A percentile compares a stretch with the other conserved stretches of the same genome.
Evolutionary conservation across 2,113 vertebrate species (phyloP).

Genomic region (Pseudorhombus dupliciocellatus): DNA sequence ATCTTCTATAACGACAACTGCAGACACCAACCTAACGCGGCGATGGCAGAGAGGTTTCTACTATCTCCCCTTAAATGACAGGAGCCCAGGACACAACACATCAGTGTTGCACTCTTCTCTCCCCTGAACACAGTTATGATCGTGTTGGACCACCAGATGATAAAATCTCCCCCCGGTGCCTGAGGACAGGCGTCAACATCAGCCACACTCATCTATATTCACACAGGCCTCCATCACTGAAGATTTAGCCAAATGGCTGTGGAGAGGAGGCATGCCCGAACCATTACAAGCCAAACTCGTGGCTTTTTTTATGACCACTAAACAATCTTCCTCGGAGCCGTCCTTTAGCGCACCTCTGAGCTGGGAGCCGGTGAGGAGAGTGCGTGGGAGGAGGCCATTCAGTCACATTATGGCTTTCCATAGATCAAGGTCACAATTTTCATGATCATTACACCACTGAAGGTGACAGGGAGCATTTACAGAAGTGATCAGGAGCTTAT

Average conservation of each 20-base stretch:
- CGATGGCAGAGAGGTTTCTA: slow-evolving; percentile 35
- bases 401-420: slow-evolving; percentile 80
- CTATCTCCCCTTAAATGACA: slow-evolving; percentile 53
- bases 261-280: slow-evolving; percentile 62
- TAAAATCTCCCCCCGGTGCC: slow-evolving; percentile 64
- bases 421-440: slow-evolving; percentile 84
- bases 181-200: slow-evolving; percentile 61
- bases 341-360: slow-evolving; percentile 64
- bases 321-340: slow-evolving; percentile 75
- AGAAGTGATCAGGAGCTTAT: slow-evolving; percentile 79
- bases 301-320: slow-evolving; percentile 76
- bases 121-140: slow-evolving; percentile 67
- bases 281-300: slow-evolving; percentile 74
- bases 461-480: slow-evolving; percentile 83
- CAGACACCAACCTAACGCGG: slow-evolving; percentile 1
- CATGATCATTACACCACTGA: slow-evolving; percentile 82
- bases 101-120: slow-evolving; percentile 47
- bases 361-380: slow-evolving; percentile 56
- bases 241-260: slow-evolving; percentile 73
- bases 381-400: slow-evolving; percentile 74
- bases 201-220: slow-evolving; percentile 71
- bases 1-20: slow-evolving; percentile 23
- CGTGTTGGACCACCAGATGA: slow-evolving; percentile 66
- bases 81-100: slow-evolving; percentile 53
- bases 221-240: slow-evolving; percentile 57